A percentile compares a stretch with the other conserved stretches of the same genome.
Evolutionary conservation across 2,113 vertebrate species (phyloP).

Genomic region (Brachyhypopomus occidentalis): DNA sequence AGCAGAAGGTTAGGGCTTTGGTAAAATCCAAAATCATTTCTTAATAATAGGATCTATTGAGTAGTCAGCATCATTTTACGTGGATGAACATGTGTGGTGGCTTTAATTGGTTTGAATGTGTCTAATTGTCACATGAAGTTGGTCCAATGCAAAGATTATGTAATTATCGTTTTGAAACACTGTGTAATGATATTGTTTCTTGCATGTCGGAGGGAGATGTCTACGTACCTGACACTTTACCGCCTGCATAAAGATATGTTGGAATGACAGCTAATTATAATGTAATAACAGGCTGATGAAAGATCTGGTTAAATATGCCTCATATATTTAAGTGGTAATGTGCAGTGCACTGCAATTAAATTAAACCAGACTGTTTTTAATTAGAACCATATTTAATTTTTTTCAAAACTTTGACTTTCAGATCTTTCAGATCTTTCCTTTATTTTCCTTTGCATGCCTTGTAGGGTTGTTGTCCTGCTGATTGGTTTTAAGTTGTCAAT

Average conservation of each 20-base stretch:
- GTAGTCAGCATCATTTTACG: constrained; percentile 8
- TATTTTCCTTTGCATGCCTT: neutral
- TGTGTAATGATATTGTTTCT: constrained; percentile 66
- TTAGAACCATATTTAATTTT: constrained; percentile 53
- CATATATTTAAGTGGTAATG: constrained; percentile 55
- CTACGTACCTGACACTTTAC: constrained; percentile 75
- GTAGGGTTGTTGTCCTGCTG: neutral
- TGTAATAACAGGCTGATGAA: constrained; percentile 75
- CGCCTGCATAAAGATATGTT: constrained; percentile 74
- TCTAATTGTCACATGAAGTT: constrained; percentile 76
- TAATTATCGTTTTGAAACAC: constrained; percentile 74
- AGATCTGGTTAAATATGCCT: constrained; percentile 63
- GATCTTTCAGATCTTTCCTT: neutral
- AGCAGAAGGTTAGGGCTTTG: neutral
- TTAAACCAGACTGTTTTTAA: constrained; percentile 55
- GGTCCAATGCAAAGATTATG: constrained; percentile 70
- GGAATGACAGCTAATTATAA: constrained; percentile 77
- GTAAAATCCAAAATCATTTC: neutral
- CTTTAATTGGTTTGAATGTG: constrained; percentile 73
- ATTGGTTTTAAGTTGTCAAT: neutral
- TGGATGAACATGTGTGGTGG: constrained; percentile 47
- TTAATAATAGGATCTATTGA: constrained; percentile 7
- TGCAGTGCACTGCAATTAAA: constrained; percentile 53
- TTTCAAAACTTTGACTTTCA: constrained; percentile 25
- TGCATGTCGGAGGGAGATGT: constrained; percentile 67